phyloP scores from a whole-genome alignment of 2,113 vertebrate species.

The Paradisaea rubra region DNA sequence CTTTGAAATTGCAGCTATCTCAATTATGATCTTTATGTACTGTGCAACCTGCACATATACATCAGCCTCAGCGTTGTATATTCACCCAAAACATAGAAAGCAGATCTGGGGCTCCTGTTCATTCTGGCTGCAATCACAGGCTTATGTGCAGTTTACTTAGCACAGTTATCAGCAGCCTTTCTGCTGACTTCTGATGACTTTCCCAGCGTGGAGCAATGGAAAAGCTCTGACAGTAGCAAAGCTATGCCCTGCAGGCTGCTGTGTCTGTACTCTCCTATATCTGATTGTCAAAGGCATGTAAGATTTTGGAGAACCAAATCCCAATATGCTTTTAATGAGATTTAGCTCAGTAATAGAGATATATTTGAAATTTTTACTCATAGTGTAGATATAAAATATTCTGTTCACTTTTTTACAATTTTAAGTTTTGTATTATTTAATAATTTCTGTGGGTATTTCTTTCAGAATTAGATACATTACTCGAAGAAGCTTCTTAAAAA shows the following conservation, averaged over 20 bases:
- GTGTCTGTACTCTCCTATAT: accelerated
- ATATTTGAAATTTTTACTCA: not conserved
- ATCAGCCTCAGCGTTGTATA: not conserved
- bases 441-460: not conserved
- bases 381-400: not conserved
- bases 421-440: not conserved
- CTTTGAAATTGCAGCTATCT: not conserved
- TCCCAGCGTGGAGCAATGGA: not conserved
- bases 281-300: not conserved
- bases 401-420: not conserved
- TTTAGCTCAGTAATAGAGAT: not conserved
- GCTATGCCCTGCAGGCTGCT: not conserved
- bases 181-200: not conserved
- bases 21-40: not conserved
- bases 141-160: not conserved
- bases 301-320: not conserved
- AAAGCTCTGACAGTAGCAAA: not conserved
- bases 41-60: not conserved
- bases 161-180: not conserved
- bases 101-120: not conserved
- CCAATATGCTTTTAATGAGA: not conserved
- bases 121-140: not conserved
- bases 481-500: constrained; percentile 6
- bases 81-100: not conserved
- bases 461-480: not conserved